Conservation (phyloP, 2,888 invertebrate genomes). For the Andrena haemorrhoa region DNA sequence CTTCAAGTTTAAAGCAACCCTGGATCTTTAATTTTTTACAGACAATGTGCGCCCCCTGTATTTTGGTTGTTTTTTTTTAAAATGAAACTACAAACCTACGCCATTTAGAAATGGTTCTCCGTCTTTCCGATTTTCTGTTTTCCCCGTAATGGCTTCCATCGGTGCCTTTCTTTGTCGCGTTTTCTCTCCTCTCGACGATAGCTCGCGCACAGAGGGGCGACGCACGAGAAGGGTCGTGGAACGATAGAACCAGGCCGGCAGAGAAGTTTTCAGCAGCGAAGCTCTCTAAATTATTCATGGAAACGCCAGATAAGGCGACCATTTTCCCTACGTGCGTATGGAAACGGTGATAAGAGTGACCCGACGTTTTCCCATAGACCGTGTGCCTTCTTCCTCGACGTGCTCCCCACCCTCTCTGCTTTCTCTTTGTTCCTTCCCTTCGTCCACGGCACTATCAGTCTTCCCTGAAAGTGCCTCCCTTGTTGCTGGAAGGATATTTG, state of each 20-base stretch:
- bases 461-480: constrained; percentile 25
- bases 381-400: constrained; percentile 22
- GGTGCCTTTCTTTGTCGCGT: neutral
- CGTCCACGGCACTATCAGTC: constrained; percentile 8
- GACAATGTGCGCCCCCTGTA: too few relatives aligned
- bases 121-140: constrained; percentile 9
- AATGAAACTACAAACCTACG: too few relatives aligned
- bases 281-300: constrained; percentile 80
- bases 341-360: constrained; percentile 73
- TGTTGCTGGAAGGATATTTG: constrained; percentile 25
- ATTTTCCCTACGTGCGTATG: constrained; percentile 75
- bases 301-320: constrained; percentile 73
- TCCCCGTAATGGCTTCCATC: neutral
- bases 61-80: too few relatives aligned
- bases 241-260: constrained; percentile 50
- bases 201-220: constrained; percentile 11
- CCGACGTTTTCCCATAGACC: constrained; percentile 55
- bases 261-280: constrained; percentile 73
- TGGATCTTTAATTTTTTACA: too few relatives aligned
- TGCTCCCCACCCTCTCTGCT: neutral
- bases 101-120: too few relatives aligned
- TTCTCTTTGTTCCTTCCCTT: constrained; percentile 31
- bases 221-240: constrained; percentile 23
- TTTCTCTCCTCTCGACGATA: neutral
- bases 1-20: too few relatives aligned